phyloP scores from a whole-genome alignment of 2,797 vertebrate genomes.

The Rhadinocentrus ornatus region DNA sequence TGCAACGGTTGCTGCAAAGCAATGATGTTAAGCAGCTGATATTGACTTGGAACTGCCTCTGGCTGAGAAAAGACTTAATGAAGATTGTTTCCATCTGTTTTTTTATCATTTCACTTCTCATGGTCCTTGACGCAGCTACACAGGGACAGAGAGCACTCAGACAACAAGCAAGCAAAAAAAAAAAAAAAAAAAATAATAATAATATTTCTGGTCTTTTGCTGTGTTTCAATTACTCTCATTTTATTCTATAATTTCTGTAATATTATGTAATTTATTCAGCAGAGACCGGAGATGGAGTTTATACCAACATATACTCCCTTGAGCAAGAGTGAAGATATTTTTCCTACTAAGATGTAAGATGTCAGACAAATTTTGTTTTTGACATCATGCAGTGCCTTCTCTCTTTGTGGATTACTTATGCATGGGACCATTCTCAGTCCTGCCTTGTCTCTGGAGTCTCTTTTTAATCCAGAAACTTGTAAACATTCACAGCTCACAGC shows the following conservation, averaged over 20 bases:
- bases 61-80: conserved; percentile 51
- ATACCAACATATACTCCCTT: conserved; percentile 23
- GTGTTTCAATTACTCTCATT: conserved; percentile 33
- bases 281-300: conserved; percentile 21
- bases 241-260: conserved; percentile 28
- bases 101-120: conserved; percentile 7
- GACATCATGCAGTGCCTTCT: conserved; percentile 38
- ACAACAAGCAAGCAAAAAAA: conserved; percentile 3
- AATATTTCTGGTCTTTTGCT: not conserved
- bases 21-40: conserved; percentile 52
- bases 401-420: conserved; percentile 36
- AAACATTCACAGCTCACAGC: conserved; percentile 51
- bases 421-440: conserved; percentile 48
- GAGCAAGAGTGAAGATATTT: conserved; percentile 18
- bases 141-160: conserved; percentile 29
- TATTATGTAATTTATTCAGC: conserved; percentile 35
- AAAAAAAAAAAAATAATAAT: too few species aligned
- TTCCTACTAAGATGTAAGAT: conserved; percentile 34
- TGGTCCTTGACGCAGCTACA: conserved; percentile 28
- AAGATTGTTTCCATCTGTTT: conserved; percentile 6
- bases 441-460: conserved; percentile 48
- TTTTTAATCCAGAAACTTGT: conserved; percentile 34
- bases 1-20: conserved; percentile 38
- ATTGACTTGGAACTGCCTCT: conserved; percentile 58
- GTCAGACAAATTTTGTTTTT: conserved; percentile 46